Base-by-base conservation (phyloP, 2,797 vertebrate genomes). In the Pseudotriccus pelzelni region DNA sequence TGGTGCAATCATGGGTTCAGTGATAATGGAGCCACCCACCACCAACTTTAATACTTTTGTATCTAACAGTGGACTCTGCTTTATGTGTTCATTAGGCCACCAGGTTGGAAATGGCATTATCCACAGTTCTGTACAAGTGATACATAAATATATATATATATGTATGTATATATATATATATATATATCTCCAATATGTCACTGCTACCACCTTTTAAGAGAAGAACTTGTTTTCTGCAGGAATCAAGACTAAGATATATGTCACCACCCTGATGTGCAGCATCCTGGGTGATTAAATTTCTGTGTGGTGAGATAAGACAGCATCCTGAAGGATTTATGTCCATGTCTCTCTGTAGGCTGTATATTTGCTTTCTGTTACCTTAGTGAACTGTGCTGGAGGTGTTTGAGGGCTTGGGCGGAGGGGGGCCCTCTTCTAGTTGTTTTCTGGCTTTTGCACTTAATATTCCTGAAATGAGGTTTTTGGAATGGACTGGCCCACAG, bases 271-370 rank as follows among this genome's bases (percentile, higher is more conserved):
- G 77, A 89, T 66, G 73, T 76, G 73, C 52, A 79, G 70, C 1
- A 3, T 94, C 80, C 73, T 90, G 56, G 80, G 74, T 94, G 95
- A 97, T 93, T 94, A 90, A 94, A 90, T 95, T 90, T 64, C 87
- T 84, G 56, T 77, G 83, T 82, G 74, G 80, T 9, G 30, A 96
- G 89, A 90, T 76, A 88, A 92, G 91, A 93, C 89, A 93, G 85
- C 52, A 28, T 76, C 44, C 89, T 84, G 93, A 91, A 90, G 91
- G 94, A 93, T 95, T 96, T 94, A 89, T 83, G 77, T 69, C 66
- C 1, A 1, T 66, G 53, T 49, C 2, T 28, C 77, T 86, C 93
- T 64, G 67, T 16, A 53, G 95, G 82, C 59, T 62, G 32, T 58
- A 52, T 44, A 59, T 94, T 73, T 64, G 37, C 27, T 44, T 63